phyloP scores from a whole-genome alignment of 1,140 invertebrate species.

The Harpegnathos saltator region DNA sequence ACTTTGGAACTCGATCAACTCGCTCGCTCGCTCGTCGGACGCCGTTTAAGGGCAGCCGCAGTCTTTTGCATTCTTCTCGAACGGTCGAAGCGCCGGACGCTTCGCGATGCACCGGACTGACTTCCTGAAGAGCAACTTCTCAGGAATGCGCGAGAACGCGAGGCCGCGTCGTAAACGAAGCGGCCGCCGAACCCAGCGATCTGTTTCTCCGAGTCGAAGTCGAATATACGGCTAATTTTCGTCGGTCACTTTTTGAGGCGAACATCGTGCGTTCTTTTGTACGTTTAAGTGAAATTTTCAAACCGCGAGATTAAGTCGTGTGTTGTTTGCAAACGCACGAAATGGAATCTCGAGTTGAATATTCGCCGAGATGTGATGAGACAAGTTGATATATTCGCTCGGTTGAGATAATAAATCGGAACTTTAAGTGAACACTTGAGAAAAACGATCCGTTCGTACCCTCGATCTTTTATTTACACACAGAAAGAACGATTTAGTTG shows the following conservation, averaged over 20 bases:
- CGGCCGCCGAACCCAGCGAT: background rate
- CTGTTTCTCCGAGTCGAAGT: conserved; percentile 8
- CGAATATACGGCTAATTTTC: background rate
- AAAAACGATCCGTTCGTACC: too few species aligned
- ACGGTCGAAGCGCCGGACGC: conserved; percentile 11
- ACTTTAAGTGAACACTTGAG: too few species aligned
- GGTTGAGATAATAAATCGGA: too few species aligned
- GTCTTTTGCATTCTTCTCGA: conserved; percentile 61
- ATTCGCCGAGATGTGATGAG: too few species aligned
- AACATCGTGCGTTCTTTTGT: background rate
- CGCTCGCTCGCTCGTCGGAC: conserved; percentile 29
- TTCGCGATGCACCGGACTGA: conserved; percentile 5
- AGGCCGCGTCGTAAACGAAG: conserved; percentile 34
- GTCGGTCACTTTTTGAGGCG: background rate
- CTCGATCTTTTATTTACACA: too few species aligned
- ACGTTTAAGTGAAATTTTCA: too few species aligned
- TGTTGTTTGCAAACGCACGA: too few species aligned
- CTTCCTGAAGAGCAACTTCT: conserved; percentile 46
- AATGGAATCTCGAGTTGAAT: too few species aligned
- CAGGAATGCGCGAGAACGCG: conserved; percentile 29
- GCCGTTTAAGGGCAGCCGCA: conserved; percentile 61
- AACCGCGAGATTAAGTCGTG: too few species aligned
- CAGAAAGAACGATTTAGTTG: too few species aligned
- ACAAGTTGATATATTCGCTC: too few species aligned
- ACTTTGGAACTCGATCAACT: conserved; percentile 67